These are phyloP conservation scores for Loripinus fragilis DNA, from an alignment of 2,888 invertebrate species.

Conservation along the genomic window DNA sequence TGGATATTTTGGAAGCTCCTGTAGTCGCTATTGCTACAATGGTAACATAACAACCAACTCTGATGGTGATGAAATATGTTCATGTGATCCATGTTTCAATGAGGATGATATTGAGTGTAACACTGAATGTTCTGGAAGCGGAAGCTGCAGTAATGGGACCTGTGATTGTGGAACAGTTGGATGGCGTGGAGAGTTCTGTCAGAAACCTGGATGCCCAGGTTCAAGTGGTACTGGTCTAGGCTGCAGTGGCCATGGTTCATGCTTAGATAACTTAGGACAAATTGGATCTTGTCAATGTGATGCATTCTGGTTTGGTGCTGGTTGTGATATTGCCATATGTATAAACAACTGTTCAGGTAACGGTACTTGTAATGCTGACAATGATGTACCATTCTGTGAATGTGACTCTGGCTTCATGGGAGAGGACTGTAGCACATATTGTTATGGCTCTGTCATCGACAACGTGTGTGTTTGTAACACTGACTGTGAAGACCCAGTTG, in stretches of 20 bases:
- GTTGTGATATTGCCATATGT: slow-evolving; percentile 70
- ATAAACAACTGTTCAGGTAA: slow-evolving; percentile 64
- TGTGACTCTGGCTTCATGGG: slow-evolving; percentile 75
- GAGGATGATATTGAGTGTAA: slow-evolving; percentile 52
- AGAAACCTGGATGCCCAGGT: slow-evolving; percentile 72
- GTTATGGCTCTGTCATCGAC: slow-evolving; percentile 64
- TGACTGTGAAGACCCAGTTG: slow-evolving; percentile 46
- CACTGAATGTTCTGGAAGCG: slow-evolving; percentile 48
- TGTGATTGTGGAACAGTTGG: slow-evolving; percentile 72
- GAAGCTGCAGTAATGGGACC: slow-evolving; percentile 49
- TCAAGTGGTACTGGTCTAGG: slow-evolving; percentile 56
- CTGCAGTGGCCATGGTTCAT: slow-evolving; percentile 69
- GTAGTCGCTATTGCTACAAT: slow-evolving; percentile 43
- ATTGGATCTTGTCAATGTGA: slow-evolving; percentile 62
- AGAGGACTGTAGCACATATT: slow-evolving; percentile 66
- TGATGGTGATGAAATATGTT: slow-evolving; percentile 51
- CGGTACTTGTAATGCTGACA: slow-evolving; percentile 61
- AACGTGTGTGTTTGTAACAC: slow-evolving; percentile 57
- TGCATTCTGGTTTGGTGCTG: slow-evolving; percentile 68
- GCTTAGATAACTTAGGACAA: slow-evolving; percentile 57
- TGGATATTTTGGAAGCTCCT: slow-evolving; percentile 52
- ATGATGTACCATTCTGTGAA: slow-evolving; percentile 64
- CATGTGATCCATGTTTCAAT: slow-evolving; percentile 64
- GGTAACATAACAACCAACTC: slow-evolving; percentile 52
- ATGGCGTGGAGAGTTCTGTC: slow-evolving; percentile 69